phyloP scores from a whole-genome alignment of 2,113 vertebrate species.

The Peromyscus maniculatus region DNA sequence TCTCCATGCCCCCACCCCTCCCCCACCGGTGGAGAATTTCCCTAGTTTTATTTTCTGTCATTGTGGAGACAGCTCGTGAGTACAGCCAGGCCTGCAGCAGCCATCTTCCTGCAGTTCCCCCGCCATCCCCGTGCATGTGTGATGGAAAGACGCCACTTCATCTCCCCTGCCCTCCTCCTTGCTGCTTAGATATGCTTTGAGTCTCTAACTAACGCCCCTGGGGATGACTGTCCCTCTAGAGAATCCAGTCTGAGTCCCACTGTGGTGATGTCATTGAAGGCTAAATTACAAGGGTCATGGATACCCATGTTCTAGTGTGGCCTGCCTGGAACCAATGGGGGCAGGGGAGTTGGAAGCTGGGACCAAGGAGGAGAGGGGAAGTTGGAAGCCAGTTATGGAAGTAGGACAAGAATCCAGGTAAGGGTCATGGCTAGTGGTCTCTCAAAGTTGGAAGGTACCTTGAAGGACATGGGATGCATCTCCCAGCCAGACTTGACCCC shows the following conservation, averaged over 20 bases:
- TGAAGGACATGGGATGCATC: background rate
- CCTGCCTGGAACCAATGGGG: background rate
- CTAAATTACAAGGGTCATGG: background rate
- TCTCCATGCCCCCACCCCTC: background rate
- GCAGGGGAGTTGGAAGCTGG: too few relatives aligned
- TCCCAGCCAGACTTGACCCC: background rate
- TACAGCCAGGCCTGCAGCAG: background rate
- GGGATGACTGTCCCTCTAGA: background rate
- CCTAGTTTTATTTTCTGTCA: slow-evolving; percentile 55
- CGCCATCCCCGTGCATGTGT: accelerated
- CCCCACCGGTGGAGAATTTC: slow-evolving; percentile 1
- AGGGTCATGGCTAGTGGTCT: background rate
- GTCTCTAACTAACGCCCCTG: background rate
- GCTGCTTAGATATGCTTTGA: background rate
- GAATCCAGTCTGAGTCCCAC: background rate
- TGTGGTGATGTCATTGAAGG: background rate
- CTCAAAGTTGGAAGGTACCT: background rate
- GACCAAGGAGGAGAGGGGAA: background rate
- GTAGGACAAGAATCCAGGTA: background rate
- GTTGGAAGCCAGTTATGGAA: background rate
- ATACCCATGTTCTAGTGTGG: background rate
- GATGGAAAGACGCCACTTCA: background rate
- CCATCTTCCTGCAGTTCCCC: background rate
- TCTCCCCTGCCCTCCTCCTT: background rate
- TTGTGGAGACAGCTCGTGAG: background rate